phyloP scores from a whole-genome alignment of 2,113 vertebrate species.

The Ophthalmolycus amberensis region DNA sequence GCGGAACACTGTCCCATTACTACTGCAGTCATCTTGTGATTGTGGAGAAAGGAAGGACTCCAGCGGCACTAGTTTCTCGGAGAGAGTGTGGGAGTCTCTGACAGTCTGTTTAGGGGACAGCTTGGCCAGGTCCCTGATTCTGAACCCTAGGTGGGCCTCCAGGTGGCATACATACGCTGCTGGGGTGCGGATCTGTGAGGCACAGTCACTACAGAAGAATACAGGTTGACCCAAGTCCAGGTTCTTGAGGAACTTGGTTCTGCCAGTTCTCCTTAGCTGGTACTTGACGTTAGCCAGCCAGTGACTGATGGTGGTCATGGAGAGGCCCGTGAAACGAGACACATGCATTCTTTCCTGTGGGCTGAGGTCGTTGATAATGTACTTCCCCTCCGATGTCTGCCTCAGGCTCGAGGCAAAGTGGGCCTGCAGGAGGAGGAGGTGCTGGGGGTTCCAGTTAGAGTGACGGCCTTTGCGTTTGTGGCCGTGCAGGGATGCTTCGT shows the following conservation, averaged over 20 bases:
- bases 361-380: conserved; percentile 96
- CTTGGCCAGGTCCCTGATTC: conserved; percentile 95
- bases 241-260: conserved; percentile 99
- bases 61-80: conserved; percentile 87
- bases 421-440: conserved; percentile 97
- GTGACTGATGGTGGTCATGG: conserved; percentile 99
- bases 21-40: conserved; percentile 88
- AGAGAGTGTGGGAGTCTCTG: conserved; percentile 88
- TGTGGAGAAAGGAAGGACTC: conserved; percentile 82
- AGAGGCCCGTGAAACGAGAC: conserved; percentile 96
- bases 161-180: conserved; percentile 97
- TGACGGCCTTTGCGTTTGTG: conserved; percentile 98
- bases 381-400: conserved; percentile 95
- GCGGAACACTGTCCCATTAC: conserved; percentile 87
- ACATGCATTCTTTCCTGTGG: conserved; percentile 98
- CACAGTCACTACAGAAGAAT: conserved; percentile 99
- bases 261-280: conserved; percentile 97
- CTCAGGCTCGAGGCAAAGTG: conserved; percentile 96
- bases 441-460: conserved; percentile 99
- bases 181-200: conserved; percentile 97
- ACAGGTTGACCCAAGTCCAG: conserved; percentile 96
- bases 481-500: conserved; percentile 88
- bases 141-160: conserved; percentile 97
- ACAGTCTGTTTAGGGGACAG: conserved; percentile 92
- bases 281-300: conserved; percentile 99